Evolutionary conservation across 2,113 vertebrate genomes (phyloP).

Genomic region (Tylochromis polylepis): DNA sequence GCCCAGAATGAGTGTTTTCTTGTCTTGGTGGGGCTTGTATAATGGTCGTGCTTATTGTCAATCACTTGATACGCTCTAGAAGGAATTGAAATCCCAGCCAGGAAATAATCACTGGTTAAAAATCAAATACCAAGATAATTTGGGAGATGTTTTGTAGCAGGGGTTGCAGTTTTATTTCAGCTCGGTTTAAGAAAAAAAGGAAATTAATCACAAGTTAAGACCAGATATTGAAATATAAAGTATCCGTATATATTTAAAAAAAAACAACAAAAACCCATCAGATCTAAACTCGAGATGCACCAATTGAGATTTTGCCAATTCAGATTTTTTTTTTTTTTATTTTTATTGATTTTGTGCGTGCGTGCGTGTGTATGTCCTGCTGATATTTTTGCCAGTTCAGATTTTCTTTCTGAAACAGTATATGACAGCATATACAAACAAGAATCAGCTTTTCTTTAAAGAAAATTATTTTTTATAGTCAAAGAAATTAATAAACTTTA

Average conservation of each 20-base stretch:
- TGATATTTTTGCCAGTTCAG: background rate
- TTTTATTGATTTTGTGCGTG: background rate
- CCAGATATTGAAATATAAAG: background rate
- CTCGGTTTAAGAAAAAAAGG: background rate
- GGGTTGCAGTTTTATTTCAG: background rate
- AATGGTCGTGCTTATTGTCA: constrained; percentile 3
- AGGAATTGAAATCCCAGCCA: background rate
- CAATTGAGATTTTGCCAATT: background rate
- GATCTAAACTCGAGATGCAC: background rate
- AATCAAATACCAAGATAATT: background rate
- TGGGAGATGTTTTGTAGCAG: background rate
- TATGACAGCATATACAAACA: background rate
- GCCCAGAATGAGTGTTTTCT: constrained; percentile 13
- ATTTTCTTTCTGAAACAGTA: background rate
- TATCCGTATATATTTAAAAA: background rate
- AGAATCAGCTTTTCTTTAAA: background rate
- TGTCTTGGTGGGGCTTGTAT: constrained; percentile 2
- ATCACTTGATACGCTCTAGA: background rate
- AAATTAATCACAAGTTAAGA: background rate
- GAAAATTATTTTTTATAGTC: background rate
- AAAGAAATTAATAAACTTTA: background rate
- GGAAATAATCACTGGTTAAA: background rate
- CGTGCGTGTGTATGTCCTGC: background rate
- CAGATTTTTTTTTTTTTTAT: background rate
- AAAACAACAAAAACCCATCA: background rate